A percentile compares a stretch with the other conserved stretches of the same genome.
Conservation (phyloP, 2,888 invertebrate genomes). For the Metopia argyrocephala region DNA sequence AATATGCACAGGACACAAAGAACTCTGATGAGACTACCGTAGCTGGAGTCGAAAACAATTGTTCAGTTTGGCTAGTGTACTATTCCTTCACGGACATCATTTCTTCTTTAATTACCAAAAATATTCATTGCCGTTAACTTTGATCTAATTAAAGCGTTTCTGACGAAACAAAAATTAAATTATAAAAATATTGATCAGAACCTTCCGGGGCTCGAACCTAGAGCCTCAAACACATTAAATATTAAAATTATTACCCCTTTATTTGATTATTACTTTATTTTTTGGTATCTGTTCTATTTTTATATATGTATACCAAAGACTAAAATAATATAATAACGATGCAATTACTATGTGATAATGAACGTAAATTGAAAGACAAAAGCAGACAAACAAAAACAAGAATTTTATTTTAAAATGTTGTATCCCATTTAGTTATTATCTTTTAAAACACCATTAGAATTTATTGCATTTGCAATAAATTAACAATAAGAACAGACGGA, state of each 20-base stretch:
- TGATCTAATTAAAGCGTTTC: too few relatives aligned
- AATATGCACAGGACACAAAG: too few relatives aligned
- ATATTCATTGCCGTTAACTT: too few relatives aligned
- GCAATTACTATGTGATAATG: conserved; percentile 23
- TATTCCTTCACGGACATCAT: too few relatives aligned
- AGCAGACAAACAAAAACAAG: background rate
- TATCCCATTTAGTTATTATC: conserved; percentile 19
- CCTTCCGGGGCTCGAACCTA: too few relatives aligned
- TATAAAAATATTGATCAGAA: too few relatives aligned
- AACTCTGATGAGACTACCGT: too few relatives aligned
- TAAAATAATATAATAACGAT: conserved; percentile 26
- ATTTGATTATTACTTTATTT: background rate
- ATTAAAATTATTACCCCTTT: conserved; percentile 19
- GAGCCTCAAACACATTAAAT: too few relatives aligned
- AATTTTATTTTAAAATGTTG: background rate
- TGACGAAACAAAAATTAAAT: too few relatives aligned
- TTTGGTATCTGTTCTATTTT: background rate
- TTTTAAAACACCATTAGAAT: conserved; percentile 58
- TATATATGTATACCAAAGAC: conserved; percentile 14
- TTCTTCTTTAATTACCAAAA: too few relatives aligned
- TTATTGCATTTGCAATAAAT: conserved; percentile 48
- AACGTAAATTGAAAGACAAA: background rate
- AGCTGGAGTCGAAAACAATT: too few relatives aligned
- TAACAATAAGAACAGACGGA: conserved; percentile 40
- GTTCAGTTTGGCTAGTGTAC: too few relatives aligned